These are phyloP conservation scores for Oligia strigilis DNA, from an alignment of 2,888 invertebrate genomes.

Conservation along the genomic window DNA sequence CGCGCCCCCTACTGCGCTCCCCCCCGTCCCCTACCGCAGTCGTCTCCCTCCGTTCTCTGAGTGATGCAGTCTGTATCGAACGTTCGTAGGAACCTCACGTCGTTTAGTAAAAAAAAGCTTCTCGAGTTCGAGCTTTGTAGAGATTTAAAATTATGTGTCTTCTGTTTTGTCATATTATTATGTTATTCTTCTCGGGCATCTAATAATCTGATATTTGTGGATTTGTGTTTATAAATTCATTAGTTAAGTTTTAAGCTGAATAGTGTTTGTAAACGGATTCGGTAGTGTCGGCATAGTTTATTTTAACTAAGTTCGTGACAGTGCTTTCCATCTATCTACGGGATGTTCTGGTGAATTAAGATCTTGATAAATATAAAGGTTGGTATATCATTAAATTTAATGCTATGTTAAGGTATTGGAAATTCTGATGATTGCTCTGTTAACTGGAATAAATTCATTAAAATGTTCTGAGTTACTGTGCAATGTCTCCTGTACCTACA, in stretches of 20 bases:
- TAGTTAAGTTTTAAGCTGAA: constrained; percentile 55
- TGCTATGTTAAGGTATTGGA: constrained; percentile 1
- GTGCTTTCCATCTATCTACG: constrained; percentile 79
- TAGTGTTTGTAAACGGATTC: constrained; percentile 80
- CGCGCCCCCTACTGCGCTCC: constrained; percentile 81
- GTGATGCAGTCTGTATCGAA: constrained; percentile 84
- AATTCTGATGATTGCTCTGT: not conserved
- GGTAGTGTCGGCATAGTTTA: constrained; percentile 81
- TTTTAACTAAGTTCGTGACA: constrained; percentile 83
- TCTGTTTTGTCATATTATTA: constrained; percentile 68
- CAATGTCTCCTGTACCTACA: not conserved
- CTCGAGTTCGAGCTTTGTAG: constrained; percentile 87
- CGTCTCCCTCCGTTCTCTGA: constrained; percentile 70
- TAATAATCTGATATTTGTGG: constrained; percentile 73
- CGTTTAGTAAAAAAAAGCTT: constrained; percentile 75
- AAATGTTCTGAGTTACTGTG: not conserved
- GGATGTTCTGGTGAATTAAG: constrained; percentile 83
- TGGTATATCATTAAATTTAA: constrained; percentile 47
- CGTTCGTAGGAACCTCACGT: constrained; percentile 72
- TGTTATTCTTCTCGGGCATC: constrained; percentile 65
- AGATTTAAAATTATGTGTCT: constrained; percentile 79
- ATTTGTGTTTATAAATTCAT: constrained; percentile 71
- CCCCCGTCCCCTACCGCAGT: constrained; percentile 72
- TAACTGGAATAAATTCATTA: not conserved
- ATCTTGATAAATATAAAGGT: constrained; percentile 80